Conservation (phyloP, 2,888 invertebrate species). For the Nomada hirtipes region DNA sequence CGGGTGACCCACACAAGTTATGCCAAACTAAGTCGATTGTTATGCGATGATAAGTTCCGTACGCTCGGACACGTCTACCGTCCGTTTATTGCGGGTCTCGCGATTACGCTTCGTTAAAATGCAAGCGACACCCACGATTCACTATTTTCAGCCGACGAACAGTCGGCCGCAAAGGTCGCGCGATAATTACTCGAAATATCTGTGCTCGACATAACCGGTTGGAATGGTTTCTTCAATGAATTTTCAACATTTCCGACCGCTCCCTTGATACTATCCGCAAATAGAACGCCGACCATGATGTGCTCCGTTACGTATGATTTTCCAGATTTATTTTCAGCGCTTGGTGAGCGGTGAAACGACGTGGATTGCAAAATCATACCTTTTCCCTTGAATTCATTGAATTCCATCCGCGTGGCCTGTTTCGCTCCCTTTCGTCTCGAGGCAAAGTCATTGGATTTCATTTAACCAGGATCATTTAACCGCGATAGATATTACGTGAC, state of each 20-base stretch:
- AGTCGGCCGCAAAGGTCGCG: constrained; percentile 57
- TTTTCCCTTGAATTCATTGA: constrained; percentile 10
- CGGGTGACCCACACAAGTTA: constrained; percentile 79
- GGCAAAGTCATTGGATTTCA: constrained; percentile 3
- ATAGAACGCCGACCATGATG: constrained; percentile 42
- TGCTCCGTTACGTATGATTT: constrained; percentile 32
- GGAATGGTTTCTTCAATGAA: constrained; percentile 59
- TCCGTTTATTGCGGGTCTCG: constrained; percentile 24
- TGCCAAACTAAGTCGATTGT: constrained; percentile 70
- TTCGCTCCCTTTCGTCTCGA: not conserved
- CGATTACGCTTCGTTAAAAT: constrained; percentile 48
- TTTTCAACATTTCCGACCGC: constrained; percentile 52
- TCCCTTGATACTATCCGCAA: constrained; percentile 52
- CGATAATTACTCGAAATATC: constrained; percentile 61
- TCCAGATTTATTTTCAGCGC: constrained; percentile 39
- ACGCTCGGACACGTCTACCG: not conserved
- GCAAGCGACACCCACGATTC: constrained; percentile 57
- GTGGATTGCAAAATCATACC: constrained; percentile 3
- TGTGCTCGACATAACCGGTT: constrained; percentile 29
- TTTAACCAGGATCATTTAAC: too few species aligned
- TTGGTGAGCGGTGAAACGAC: not conserved
- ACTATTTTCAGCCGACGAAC: constrained; percentile 60
- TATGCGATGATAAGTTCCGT: constrained; percentile 66
- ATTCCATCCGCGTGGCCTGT: too few species aligned
- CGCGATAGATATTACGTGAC: too few species aligned